Base-by-base conservation (phyloP, 2,888 invertebrate genomes). In the Agriopis aurantiaria region DNA sequence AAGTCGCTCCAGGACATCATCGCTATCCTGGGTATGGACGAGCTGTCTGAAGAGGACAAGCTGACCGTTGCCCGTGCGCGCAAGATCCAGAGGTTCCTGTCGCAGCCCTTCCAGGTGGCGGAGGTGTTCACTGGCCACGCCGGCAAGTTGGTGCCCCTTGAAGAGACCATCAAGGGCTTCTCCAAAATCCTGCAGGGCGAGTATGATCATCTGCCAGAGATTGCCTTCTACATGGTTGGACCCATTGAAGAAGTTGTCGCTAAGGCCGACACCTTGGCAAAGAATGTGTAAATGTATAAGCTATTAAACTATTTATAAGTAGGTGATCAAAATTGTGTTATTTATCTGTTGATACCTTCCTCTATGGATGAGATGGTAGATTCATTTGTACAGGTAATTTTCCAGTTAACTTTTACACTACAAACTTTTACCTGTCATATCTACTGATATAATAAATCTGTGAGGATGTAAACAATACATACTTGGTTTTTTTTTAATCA, bases 211-310 rank as follows among this genome's bases (percentile, higher is more conserved):
- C 92, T 99, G 80, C 99, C 98, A 33, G 98, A 98, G 92, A 95
- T 98, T 78, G 99, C 99, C 73, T 99, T 99, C 95, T 99, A 98
- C 95, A 98, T 99, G 98, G 98, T 98, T 74, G 99, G 99, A 78
- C 97, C 97, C 72, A 97, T 99, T 83, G 98, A 98, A 85, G 98
- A 98, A 92, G 98, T 98, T 63, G 95, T 96, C 68, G 96, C 96
- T 70, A 98, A 98, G 92, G 98, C 98, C 75, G 97, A 98, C 81
- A 96, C 96, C 75, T 92, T 98, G 78, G 96, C 96, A 68, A 95
- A 96, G 85, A 89, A 97, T 89, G 97, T 97, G 70, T 86, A 80
- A 84, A 80, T 76, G 92, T 93, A 93, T 81, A 61, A 65, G 56
- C 49, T 68, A 45, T 66, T 52, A 41, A 72, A 71, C 56, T 72